Evolutionary conservation across 2,888 invertebrate genomes (phyloP).

Genomic region (Baccha elongata): DNA sequence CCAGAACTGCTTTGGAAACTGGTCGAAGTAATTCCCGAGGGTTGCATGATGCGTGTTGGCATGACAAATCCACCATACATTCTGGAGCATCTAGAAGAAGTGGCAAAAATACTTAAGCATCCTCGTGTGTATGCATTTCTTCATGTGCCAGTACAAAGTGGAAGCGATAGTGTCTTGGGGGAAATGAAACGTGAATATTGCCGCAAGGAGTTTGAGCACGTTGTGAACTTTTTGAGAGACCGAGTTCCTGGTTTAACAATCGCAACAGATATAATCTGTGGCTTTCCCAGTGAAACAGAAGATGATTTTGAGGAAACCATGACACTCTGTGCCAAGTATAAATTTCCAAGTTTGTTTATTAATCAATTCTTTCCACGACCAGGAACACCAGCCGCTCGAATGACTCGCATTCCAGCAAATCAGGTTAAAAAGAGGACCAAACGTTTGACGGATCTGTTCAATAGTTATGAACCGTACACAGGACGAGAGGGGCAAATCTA

Average conservation of each 20-base stretch:
- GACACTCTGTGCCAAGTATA: constrained; percentile 90
- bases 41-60: constrained; percentile 93
- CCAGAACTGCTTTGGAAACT: constrained; percentile 93
- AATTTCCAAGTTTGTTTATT: constrained; percentile 97
- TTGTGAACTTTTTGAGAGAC: constrained; percentile 91
- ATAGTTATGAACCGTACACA: constrained; percentile 93
- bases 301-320: constrained; percentile 94
- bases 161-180: constrained; percentile 95
- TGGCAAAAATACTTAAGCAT: constrained; percentile 92
- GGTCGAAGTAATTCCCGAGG: constrained; percentile 86
- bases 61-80: constrained; percentile 99
- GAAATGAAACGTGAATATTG: constrained; percentile 99
- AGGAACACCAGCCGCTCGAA: constrained; percentile 96
- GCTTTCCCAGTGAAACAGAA: constrained; percentile 98
- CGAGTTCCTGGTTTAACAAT: constrained; percentile 96
- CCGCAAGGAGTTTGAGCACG: constrained; percentile 92
- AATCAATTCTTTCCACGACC: constrained; percentile 99
- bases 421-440: constrained; percentile 96
- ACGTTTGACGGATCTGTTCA: constrained; percentile 92
- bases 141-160: constrained; percentile 98
- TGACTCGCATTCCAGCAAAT: constrained; percentile 92
- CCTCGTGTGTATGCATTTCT: constrained; percentile 97
- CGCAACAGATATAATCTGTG: constrained; percentile 99
- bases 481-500: constrained; percentile 85
- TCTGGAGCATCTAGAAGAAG: constrained; percentile 94